Conservation (phyloP, 2,113 vertebrate genomes). For the Melanerpes formicivorus region DNA sequence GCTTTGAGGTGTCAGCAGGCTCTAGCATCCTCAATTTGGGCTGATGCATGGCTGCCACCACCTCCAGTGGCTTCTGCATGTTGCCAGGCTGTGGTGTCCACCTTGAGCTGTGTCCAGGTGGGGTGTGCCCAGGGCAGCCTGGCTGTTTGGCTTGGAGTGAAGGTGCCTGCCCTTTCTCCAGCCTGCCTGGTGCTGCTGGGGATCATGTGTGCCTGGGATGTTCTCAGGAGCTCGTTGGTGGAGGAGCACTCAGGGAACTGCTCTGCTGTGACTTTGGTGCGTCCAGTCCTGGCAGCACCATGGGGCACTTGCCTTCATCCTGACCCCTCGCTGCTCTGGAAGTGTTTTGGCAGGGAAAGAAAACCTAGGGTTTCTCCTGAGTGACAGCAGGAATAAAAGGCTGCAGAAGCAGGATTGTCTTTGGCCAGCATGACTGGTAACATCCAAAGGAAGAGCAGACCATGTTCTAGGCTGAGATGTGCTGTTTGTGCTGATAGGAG, state of each 20-base stretch:
- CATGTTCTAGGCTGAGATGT: background rate
- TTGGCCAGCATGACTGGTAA: background rate
- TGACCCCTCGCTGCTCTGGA: background rate
- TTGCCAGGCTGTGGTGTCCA: background rate
- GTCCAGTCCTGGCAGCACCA: rapidly evolving
- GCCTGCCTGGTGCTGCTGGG: background rate
- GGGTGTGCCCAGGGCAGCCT: background rate
- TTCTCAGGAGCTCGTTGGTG: rapidly evolving
- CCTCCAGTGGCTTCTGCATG: background rate
- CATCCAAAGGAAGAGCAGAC: background rate
- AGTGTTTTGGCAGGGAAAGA: background rate
- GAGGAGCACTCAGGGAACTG: rapidly evolving
- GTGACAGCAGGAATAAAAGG: background rate
- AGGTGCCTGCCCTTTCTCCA: background rate
- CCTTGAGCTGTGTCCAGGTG: no score
- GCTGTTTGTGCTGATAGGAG: background rate
- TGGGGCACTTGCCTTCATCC: rapidly evolving
- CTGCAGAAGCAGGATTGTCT: background rate
- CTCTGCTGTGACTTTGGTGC: rapidly evolving
- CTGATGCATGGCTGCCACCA: rapidly evolving
- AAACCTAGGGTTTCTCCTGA: background rate
- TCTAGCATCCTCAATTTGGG: background rate
- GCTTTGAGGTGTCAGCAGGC: background rate
- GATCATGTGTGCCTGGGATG: rapidly evolving
- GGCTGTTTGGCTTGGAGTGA: background rate